A percentile compares a stretch with the other conserved stretches of the same genome.
Evolutionary conservation across 2,113 vertebrate species (phyloP).

Genomic region (Phrynosoma platyrhinos): DNA sequence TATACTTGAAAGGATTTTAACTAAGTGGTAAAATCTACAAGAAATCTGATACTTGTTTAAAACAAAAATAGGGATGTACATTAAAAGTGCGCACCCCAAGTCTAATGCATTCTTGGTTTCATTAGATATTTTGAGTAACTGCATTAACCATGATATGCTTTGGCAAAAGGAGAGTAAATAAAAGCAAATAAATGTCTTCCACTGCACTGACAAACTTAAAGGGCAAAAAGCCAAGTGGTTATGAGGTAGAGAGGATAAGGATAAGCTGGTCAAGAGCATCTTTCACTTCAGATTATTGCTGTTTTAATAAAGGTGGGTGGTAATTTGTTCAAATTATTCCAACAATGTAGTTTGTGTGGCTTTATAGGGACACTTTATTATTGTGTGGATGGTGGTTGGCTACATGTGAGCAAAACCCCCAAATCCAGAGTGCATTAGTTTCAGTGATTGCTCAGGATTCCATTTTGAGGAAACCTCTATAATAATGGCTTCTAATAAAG

Average conservation of each 20-base stretch:
- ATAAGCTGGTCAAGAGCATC: constrained; percentile 59
- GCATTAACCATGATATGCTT: constrained; percentile 71
- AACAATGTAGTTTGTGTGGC: constrained; percentile 56
- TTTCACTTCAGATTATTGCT: constrained; percentile 63
- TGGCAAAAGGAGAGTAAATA: constrained; percentile 62
- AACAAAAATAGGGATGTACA: background rate
- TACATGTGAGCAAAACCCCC: constrained; percentile 57
- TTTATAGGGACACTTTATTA: constrained; percentile 48
- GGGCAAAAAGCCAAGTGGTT: constrained; percentile 53
- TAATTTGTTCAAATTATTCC: constrained; percentile 65
- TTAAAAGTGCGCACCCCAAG: background rate
- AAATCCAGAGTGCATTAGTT: constrained; percentile 32
- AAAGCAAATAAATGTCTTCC: constrained; percentile 69
- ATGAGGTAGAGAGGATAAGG: constrained; percentile 40
- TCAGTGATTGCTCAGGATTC: background rate
- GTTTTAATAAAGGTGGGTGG: constrained; percentile 56
- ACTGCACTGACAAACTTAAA: constrained; percentile 56
- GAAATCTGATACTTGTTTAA: background rate
- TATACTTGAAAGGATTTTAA: background rate
- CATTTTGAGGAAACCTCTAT: background rate
- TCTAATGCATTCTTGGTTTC: constrained; percentile 54
- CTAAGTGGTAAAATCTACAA: background rate
- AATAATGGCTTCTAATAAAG: background rate
- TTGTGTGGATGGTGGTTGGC: too few relatives aligned
- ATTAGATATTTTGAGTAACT: constrained; percentile 67